These are phyloP conservation scores for Lathronympha strigana DNA, from an alignment of 2,888 invertebrate species.

Conservation along the genomic window DNA sequence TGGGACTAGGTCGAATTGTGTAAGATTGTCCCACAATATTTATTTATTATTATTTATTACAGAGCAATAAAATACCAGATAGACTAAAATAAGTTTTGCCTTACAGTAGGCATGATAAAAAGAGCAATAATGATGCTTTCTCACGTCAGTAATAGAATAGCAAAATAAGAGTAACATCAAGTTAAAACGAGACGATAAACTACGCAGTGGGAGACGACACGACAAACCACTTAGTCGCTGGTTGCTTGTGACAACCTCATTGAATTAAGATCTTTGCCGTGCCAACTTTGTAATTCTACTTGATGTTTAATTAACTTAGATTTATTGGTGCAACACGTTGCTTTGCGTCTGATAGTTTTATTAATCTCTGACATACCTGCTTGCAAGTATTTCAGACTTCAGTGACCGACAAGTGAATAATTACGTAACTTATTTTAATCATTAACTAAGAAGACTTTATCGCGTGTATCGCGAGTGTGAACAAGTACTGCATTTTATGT, in stretches of 20 bases:
- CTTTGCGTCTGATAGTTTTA: slow-evolving; percentile 9
- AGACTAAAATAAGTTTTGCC: not conserved
- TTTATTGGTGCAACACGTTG: slow-evolving; percentile 46
- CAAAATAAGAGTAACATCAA: slow-evolving; percentile 62
- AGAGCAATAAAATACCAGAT: not conserved
- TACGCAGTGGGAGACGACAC: slow-evolving; percentile 64
- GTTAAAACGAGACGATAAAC: slow-evolving; percentile 58
- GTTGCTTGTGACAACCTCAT: slow-evolving; percentile 53
- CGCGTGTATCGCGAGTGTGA: too few species aligned
- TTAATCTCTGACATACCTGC: slow-evolving; percentile 1
- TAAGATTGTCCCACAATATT: too few species aligned
- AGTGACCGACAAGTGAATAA: not conserved
- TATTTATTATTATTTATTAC: too few species aligned
- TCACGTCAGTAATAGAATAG: slow-evolving; percentile 49
- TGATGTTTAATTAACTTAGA: slow-evolving; percentile 55
- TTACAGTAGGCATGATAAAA: slow-evolving; percentile 6
- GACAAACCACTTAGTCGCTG: slow-evolving; percentile 65
- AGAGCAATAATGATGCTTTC: slow-evolving; percentile 13
- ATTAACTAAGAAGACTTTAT: too few species aligned
- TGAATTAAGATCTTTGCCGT: slow-evolving; percentile 54
- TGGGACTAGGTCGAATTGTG: too few species aligned
- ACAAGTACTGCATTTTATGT: too few species aligned
- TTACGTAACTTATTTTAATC: not conserved
- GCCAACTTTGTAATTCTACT: slow-evolving; percentile 48
- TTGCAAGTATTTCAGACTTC: not conserved